Evolutionary conservation across 2,888 invertebrate genomes (phyloP).

Genomic region (Phortica magna): DNA sequence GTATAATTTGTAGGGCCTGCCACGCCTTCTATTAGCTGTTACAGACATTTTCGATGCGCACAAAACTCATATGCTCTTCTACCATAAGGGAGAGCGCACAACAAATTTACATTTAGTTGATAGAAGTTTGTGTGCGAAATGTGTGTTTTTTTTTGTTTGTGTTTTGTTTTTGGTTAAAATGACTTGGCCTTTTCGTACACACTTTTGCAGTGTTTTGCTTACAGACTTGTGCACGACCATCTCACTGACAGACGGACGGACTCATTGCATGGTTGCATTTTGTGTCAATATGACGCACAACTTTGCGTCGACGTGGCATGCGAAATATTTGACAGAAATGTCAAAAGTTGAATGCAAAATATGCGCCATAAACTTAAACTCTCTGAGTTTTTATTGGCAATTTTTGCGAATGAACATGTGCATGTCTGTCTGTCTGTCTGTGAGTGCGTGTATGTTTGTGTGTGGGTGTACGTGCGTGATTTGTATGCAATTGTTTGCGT

Average conservation of each 20-base stretch:
- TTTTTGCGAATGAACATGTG: neutral
- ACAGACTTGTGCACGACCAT: too few species aligned
- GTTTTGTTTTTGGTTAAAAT: neutral
- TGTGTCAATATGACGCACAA: neutral
- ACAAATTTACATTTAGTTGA: too few species aligned
- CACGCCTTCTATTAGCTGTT: too few species aligned
- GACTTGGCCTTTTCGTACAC: too few species aligned
- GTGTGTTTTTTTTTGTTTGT: neutral
- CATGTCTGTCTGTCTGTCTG: too few species aligned
- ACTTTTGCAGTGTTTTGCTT: too few species aligned
- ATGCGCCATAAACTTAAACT: conserved; percentile 4
- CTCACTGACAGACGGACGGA: neutral
- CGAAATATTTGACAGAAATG: conserved; percentile 6
- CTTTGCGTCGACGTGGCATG: neutral
- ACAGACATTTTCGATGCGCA: too few species aligned
- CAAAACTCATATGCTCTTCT: too few species aligned
- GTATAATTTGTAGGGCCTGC: too few species aligned
- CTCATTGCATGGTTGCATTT: neutral
- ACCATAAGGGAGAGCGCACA: too few species aligned
- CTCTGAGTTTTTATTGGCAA: neutral
- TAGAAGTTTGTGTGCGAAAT: neutral
- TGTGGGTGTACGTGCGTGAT: neutral
- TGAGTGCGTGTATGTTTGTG: neutral
- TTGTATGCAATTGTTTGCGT: neutral
- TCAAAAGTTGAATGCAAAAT: conserved; percentile 11